phyloP scores from a whole-genome alignment of 2,113 vertebrate species.

The Melospiza georgiana region DNA sequence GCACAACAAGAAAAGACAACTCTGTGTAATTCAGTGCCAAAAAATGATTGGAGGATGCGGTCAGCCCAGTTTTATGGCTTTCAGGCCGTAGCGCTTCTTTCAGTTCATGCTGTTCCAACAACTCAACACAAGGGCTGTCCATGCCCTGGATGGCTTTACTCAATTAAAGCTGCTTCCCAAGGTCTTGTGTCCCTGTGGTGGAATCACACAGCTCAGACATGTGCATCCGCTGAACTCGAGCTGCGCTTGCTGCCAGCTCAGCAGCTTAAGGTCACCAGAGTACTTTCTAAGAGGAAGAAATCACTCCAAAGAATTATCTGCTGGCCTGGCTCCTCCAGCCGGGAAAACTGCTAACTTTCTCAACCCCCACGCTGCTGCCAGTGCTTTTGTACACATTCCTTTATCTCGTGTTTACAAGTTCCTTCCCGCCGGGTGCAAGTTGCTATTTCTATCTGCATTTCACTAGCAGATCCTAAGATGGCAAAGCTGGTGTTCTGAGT shows the following conservation, averaged over 20 bases:
- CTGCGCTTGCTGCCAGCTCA: constrained; percentile 28
- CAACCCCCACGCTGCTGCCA: background rate
- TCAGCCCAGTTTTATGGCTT: constrained; percentile 36
- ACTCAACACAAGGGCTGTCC: background rate
- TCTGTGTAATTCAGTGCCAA: constrained; percentile 16
- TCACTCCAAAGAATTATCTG: constrained; percentile 52
- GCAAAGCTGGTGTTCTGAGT: background rate
- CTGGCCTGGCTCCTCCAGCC: constrained; percentile 11
- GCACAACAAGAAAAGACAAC: constrained; percentile 34
- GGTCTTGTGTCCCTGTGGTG: constrained; percentile 10
- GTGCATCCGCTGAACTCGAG: constrained; percentile 13
- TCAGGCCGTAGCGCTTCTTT: background rate
- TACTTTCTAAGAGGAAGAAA: constrained; percentile 43
- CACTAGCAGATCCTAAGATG: background rate
- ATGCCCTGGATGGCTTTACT: constrained; percentile 47
- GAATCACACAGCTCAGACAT: constrained; percentile 21
- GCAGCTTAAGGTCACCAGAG: constrained; percentile 54
- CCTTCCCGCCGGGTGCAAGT: background rate
- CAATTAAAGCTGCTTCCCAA: constrained; percentile 12
- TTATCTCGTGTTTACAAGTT: background rate
- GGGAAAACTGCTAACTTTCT: constrained; percentile 2
- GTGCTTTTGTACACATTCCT: background rate
- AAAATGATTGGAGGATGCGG: background rate
- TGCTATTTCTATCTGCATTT: background rate
- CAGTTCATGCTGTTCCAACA: constrained; percentile 29